Evolutionary conservation across 2,113 vertebrate genomes (phyloP).

Genomic region (Pseudonaja textilis): DNA sequence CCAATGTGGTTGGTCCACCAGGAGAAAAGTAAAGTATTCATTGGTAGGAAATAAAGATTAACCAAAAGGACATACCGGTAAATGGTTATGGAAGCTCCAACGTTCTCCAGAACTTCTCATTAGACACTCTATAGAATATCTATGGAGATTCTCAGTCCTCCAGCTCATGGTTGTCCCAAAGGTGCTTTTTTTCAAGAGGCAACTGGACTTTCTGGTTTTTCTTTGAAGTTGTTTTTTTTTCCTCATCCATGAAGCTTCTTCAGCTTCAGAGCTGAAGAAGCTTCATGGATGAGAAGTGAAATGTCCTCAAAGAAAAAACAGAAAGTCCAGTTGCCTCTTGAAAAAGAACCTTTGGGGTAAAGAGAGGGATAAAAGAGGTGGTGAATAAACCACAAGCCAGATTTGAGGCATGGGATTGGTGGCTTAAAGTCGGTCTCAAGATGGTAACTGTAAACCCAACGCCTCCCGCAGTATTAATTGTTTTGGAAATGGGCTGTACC

Average conservation of each 20-base stretch:
- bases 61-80: background rate
- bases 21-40: background rate
- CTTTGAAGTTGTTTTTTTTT: too few species aligned
- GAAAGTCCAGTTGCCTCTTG: too few species aligned
- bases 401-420: background rate
- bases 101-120: background rate
- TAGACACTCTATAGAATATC: background rate
- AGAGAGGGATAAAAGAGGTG: background rate
- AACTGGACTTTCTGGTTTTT: too few species aligned
- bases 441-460: background rate
- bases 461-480: background rate
- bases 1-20: background rate
- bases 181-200: too few species aligned
- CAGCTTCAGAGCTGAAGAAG: too few species aligned
- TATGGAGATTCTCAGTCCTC: too few species aligned
- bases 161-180: too few species aligned
- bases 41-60: background rate
- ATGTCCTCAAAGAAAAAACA: too few species aligned
- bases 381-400: background rate
- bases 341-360: too few species aligned
- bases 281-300: too few species aligned
- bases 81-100: background rate
- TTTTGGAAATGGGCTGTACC: background rate
- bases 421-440: background rate
- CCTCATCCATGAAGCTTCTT: too few species aligned